Conservation (phyloP, 1,140 invertebrate genomes). For the Arctopsyche grandis region DNA sequence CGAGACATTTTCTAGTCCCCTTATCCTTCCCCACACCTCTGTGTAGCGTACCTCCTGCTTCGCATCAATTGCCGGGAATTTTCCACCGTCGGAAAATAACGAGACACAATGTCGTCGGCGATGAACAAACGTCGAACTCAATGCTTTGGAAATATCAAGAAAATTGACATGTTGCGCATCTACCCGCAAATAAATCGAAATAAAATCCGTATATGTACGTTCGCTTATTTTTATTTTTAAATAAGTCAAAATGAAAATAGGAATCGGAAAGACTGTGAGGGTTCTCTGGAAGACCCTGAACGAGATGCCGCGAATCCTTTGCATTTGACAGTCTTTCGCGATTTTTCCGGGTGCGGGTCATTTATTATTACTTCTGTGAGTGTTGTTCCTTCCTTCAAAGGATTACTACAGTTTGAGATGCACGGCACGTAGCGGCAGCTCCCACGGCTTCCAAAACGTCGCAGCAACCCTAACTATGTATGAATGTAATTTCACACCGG, state of each 20-base stretch:
- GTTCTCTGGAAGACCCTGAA: background rate
- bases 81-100: constrained; percentile 18
- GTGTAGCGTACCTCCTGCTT: background rate
- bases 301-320: background rate
- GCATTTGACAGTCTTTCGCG: constrained; percentile 30
- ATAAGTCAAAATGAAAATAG: too few relatives aligned
- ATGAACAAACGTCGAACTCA: constrained; percentile 19
- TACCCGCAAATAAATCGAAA: constrained; percentile 3
- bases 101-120: constrained; percentile 22
- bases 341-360: constrained; percentile 28
- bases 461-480: background rate
- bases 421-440: background rate
- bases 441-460: constrained; percentile 8
- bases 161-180: constrained; percentile 27
- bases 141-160: constrained; percentile 39
- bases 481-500: background rate
- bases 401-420: constrained; percentile 25
- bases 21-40: background rate
- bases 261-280: too few relatives aligned
- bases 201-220: background rate
- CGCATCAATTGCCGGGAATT: background rate
- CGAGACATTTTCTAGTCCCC: too few relatives aligned
- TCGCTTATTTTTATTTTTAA: too few relatives aligned
- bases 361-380: constrained; percentile 28
- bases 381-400: constrained; percentile 11